Evolutionary conservation across 1,140 invertebrate genomes (phyloP).

Genomic region (Lasaia peninsularis): DNA sequence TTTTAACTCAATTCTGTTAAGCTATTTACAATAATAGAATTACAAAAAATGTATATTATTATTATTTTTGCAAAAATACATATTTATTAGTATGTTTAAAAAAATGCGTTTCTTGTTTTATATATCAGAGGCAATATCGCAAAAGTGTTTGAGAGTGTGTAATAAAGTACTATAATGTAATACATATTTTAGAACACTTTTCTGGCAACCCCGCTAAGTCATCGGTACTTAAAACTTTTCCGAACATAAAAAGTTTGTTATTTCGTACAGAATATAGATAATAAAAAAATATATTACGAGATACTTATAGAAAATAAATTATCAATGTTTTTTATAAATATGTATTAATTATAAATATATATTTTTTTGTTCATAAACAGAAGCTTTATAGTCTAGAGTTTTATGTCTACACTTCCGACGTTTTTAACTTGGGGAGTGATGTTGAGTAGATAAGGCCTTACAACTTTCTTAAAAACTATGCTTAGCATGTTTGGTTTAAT

Average conservation of each 20-base stretch:
- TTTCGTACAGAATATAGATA: conserved; percentile 40
- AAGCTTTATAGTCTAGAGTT: conserved; percentile 36
- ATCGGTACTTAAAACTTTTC: conserved; percentile 52
- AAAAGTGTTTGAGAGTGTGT: too few species aligned
- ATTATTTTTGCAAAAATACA: too few species aligned
- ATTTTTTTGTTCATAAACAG: conserved; percentile 26
- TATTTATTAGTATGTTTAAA: too few species aligned
- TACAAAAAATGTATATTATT: too few species aligned
- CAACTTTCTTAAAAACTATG: conserved; percentile 29
- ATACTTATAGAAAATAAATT: conserved; percentile 29
- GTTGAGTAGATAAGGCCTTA: conserved; percentile 53
- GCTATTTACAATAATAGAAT: too few species aligned
- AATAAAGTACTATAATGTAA: too few species aligned
- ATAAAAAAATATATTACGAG: conserved; percentile 11
- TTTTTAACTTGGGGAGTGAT: conserved; percentile 37
- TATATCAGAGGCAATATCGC: too few species aligned
- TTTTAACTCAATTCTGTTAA: too few species aligned
- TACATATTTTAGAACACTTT: too few species aligned
- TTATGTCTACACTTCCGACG: conserved; percentile 43
- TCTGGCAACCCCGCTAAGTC: conserved; percentile 30
- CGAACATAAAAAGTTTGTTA: conserved; percentile 33
- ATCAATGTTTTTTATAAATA: conserved; percentile 28
- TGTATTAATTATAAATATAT: conserved; percentile 29
- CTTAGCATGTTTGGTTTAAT: conserved; percentile 19
- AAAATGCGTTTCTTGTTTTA: too few species aligned